phyloP scores from a whole-genome alignment of 2,888 invertebrate genomes.

The Hydrotaea diabolus region DNA sequence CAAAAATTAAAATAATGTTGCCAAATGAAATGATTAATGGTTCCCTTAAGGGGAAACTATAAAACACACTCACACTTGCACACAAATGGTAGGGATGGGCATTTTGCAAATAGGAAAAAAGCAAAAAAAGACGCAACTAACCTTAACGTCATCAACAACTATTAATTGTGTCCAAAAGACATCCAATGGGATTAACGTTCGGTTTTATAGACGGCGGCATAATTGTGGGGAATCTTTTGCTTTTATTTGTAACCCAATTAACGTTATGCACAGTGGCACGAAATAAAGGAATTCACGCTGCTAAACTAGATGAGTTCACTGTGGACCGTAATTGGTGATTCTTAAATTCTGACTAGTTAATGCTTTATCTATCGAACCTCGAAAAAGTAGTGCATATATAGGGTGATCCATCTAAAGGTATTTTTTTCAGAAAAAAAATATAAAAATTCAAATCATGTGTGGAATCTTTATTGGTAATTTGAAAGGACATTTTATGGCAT shows the following conservation, averaged over 20 bases:
- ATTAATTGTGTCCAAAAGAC: conserved; percentile 43
- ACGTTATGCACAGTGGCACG: not conserved
- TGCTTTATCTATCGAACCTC: too few relatives aligned
- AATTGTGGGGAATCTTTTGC: not conserved
- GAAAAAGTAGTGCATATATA: too few relatives aligned
- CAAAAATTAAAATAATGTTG: conserved; percentile 52
- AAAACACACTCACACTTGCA: conserved; percentile 17
- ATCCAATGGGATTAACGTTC: conserved; percentile 33
- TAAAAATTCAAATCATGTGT: too few relatives aligned
- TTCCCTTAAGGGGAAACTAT: conserved; percentile 46
- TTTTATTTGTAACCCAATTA: not conserved
- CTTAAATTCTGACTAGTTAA: too few relatives aligned
- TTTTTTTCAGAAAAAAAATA: too few relatives aligned
- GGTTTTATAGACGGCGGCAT: not conserved
- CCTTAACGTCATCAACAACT: not conserved
- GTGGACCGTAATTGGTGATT: too few relatives aligned
- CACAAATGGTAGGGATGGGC: too few relatives aligned
- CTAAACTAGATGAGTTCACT: too few relatives aligned
- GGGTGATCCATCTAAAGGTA: too few relatives aligned
- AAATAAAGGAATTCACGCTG: too few relatives aligned
- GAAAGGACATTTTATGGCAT: too few relatives aligned
- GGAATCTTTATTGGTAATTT: too few relatives aligned
- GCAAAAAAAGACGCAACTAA: not conserved
- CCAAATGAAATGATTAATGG: conserved; percentile 67
- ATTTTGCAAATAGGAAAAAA: not conserved